phyloP scores from a whole-genome alignment of 2,888 invertebrate species.

The Ametastegia equiseti region DNA sequence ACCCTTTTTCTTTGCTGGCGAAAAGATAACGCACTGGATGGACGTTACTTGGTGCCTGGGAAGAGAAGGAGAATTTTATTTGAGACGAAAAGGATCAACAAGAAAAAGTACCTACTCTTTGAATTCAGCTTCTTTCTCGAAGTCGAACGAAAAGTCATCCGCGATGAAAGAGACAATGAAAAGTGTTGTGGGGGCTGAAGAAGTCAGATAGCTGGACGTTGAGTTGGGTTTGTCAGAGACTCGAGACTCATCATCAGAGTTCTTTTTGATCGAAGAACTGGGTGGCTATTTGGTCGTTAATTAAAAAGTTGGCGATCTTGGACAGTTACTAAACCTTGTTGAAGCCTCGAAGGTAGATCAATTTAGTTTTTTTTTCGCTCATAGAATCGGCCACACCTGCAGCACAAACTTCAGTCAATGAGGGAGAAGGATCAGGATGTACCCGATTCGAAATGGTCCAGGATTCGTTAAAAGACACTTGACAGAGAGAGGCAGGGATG shows the following conservation, averaged over 20 bases:
- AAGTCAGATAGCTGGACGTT: slow-evolving; percentile 50
- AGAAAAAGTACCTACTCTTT: slow-evolving; percentile 10
- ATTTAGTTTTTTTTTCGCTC: slow-evolving; percentile 39
- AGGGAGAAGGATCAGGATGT: slow-evolving; percentile 45
- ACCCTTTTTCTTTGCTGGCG: background rate
- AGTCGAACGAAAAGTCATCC: slow-evolving; percentile 56
- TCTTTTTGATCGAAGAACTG: slow-evolving; percentile 56
- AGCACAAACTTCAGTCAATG: slow-evolving; percentile 22
- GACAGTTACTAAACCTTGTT: slow-evolving; percentile 21
- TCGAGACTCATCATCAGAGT: slow-evolving; percentile 48
- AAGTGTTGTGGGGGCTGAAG: slow-evolving; percentile 56
- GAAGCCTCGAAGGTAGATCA: slow-evolving; percentile 11
- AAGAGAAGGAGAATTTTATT: background rate
- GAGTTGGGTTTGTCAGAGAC: slow-evolving; percentile 56
- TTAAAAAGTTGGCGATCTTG: slow-evolving; percentile 58
- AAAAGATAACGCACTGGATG: background rate
- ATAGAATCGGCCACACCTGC: slow-evolving; percentile 43
- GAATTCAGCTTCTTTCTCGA: slow-evolving; percentile 57
- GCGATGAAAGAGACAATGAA: slow-evolving; percentile 61
- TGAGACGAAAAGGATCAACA: background rate
- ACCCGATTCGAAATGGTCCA: slow-evolving; percentile 49
- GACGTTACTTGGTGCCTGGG: slow-evolving; percentile 1
- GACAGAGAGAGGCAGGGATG: slow-evolving; percentile 42
- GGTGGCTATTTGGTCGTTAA: slow-evolving; percentile 65
- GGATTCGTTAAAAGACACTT: slow-evolving; percentile 41